Evolutionary conservation across 2,113 vertebrate genomes (phyloP).

Genomic region (Anolis carolinensis): DNA sequence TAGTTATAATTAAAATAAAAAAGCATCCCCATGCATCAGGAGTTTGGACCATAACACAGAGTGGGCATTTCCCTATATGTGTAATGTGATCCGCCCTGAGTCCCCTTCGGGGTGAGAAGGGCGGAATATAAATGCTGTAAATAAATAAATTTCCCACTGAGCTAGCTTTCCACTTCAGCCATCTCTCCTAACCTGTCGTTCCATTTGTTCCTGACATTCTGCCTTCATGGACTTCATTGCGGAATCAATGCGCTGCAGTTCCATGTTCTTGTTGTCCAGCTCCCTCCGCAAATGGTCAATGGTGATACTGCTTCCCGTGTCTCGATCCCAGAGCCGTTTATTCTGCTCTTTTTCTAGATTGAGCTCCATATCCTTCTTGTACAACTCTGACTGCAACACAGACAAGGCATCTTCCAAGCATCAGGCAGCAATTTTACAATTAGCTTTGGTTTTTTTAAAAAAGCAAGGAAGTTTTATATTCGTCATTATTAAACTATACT

Average conservation of each 20-base stretch:
- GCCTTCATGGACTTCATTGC: constrained; percentile 60
- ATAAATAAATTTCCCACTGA: neutral
- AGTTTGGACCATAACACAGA: neutral
- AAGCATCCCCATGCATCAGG: too few relatives aligned
- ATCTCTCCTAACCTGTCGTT: constrained; percentile 64
- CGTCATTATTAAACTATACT: neutral
- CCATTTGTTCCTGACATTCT: constrained; percentile 61
- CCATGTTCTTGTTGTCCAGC: constrained; percentile 65
- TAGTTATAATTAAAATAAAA: too few relatives aligned
- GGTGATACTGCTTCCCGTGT: constrained; percentile 60
- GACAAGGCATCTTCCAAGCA: neutral
- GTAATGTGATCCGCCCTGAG: too few relatives aligned
- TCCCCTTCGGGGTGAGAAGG: too few relatives aligned
- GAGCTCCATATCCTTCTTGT: constrained; percentile 67
- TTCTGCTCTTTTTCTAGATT: constrained; percentile 72
- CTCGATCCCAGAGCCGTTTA: constrained; percentile 66
- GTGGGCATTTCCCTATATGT: too few relatives aligned
- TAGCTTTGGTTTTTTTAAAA: neutral
- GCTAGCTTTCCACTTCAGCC: fast-evolving
- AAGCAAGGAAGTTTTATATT: neutral
- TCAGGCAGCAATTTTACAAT: neutral
- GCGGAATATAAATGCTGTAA: too few relatives aligned
- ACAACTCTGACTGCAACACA: constrained; percentile 63
- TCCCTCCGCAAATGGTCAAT: constrained; percentile 66
- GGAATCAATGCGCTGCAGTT: constrained; percentile 70